Conservation (phyloP, 2,888 invertebrate species). For the Lepas anatifera region DNA sequence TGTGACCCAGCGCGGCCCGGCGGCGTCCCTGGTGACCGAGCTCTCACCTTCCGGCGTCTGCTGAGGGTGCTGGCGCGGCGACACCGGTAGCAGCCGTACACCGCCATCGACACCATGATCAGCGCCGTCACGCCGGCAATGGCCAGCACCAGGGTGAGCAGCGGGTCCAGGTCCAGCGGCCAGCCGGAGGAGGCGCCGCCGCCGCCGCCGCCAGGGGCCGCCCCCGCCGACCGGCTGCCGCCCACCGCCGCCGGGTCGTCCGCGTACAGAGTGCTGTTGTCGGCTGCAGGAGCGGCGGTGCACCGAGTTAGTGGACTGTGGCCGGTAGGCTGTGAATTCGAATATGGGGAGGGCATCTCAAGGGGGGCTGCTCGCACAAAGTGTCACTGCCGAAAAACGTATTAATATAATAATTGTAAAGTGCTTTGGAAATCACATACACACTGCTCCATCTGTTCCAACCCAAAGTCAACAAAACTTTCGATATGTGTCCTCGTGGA, state of each 20-base stretch:
- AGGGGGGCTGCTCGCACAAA: too few relatives aligned
- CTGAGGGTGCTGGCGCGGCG: not conserved
- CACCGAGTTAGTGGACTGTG: too few relatives aligned
- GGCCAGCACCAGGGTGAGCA: constrained; percentile 13
- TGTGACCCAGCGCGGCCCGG: too few relatives aligned
- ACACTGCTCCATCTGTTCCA: too few relatives aligned
- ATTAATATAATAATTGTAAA: too few relatives aligned
- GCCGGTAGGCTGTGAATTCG: too few relatives aligned
- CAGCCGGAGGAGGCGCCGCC: not conserved
- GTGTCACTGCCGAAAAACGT: too few relatives aligned
- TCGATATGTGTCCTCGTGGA: too few relatives aligned
- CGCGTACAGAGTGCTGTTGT: constrained; percentile 8
- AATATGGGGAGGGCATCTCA: not conserved
- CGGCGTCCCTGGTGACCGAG: too few relatives aligned
- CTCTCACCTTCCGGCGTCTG: not conserved
- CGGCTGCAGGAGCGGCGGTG: not conserved
- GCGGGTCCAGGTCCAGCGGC: constrained; percentile 8
- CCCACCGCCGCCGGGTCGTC: not conserved
- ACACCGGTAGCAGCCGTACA: constrained; percentile 13
- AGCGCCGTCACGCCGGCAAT: constrained; percentile 10
- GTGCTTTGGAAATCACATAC: too few relatives aligned
- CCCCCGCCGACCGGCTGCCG: not conserved
- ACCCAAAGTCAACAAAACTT: too few relatives aligned
- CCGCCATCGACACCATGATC: constrained; percentile 6
- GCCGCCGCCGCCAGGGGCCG: not conserved